These are phyloP conservation scores for Sebastes cheni DNA, from an alignment of 2,797 vertebrate species.

Conservation along the genomic window DNA sequence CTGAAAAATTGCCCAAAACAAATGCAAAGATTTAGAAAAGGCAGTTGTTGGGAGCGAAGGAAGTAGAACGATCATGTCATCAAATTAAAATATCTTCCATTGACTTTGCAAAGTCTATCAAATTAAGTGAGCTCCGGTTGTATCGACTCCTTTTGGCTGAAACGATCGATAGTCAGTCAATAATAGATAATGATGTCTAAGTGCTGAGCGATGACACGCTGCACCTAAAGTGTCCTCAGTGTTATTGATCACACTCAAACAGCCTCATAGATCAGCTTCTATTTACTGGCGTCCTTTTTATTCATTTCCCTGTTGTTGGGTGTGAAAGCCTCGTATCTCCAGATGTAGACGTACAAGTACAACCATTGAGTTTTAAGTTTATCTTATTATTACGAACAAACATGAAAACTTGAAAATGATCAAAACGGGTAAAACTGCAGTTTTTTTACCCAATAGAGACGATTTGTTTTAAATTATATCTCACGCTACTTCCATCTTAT, in stretches of 20 bases:
- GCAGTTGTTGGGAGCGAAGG: background rate
- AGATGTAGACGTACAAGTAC: background rate
- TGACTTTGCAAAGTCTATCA: slow-evolving; percentile 52
- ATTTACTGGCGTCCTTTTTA: background rate
- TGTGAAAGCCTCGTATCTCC: background rate
- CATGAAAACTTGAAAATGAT: background rate
- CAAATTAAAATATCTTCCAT: slow-evolving; percentile 27
- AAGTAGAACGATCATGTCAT: background rate
- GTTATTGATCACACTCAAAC: slow-evolving; percentile 56
- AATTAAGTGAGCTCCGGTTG: slow-evolving; percentile 37
- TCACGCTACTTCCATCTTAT: background rate
- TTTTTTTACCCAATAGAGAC: background rate
- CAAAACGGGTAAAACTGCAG: background rate
- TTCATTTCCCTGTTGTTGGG: background rate
- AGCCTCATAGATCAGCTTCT: slow-evolving; percentile 29
- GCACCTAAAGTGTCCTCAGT: slow-evolving; percentile 41
- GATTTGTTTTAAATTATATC: background rate
- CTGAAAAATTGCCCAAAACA: background rate
- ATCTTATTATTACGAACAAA: background rate
- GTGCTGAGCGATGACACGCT: slow-evolving; percentile 56
- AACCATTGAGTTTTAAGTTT: background rate
- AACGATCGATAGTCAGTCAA: slow-evolving; percentile 55
- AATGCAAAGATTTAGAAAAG: background rate
- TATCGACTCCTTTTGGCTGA: slow-evolving; percentile 47
- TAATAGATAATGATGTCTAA: slow-evolving; percentile 68